Evolutionary conservation across 2,113 vertebrate species (phyloP).

Genomic region (Butorides virescens): DNA sequence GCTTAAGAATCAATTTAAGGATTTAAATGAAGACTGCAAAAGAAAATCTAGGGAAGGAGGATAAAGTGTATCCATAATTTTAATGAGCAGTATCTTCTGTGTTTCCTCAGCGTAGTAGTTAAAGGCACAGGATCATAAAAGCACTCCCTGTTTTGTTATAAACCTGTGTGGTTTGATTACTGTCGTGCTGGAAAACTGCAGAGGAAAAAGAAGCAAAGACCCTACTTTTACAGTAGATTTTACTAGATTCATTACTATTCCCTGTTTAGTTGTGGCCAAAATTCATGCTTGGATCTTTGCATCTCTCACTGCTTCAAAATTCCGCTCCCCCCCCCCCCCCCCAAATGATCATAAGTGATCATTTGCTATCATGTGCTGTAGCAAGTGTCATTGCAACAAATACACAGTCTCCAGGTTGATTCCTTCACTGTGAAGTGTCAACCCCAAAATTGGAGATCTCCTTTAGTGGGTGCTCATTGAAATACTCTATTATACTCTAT

Average conservation of each 20-base stretch:
- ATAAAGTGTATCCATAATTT: not conserved
- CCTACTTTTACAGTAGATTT: not conserved
- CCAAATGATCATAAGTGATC: not conserved
- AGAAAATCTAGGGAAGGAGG: not conserved
- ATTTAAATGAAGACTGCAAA: not conserved
- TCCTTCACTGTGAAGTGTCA: not conserved
- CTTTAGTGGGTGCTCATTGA: not conserved
- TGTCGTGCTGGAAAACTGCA: not conserved
- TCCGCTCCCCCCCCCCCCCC: too few species aligned
- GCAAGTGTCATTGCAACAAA: not conserved
- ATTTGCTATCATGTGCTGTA: not conserved
- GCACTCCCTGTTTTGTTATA: not conserved
- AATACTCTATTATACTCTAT: not conserved
- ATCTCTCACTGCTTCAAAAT: not conserved
- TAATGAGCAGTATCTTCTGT: not conserved
- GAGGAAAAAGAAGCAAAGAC: not conserved
- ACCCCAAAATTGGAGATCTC: not conserved
- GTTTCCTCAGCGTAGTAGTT: not conserved
- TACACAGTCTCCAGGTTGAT: not conserved
- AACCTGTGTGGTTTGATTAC: not conserved
- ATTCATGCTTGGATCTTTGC: not conserved
- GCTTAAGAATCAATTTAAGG: not conserved
- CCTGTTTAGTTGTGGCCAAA: not conserved
- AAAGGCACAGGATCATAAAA: not conserved
- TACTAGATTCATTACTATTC: not conserved